Evolutionary conservation across 2,888 invertebrate species (phyloP), one percentile per base, ranked within the genome.

Genomic region (Callimorpha dominula): DNA sequence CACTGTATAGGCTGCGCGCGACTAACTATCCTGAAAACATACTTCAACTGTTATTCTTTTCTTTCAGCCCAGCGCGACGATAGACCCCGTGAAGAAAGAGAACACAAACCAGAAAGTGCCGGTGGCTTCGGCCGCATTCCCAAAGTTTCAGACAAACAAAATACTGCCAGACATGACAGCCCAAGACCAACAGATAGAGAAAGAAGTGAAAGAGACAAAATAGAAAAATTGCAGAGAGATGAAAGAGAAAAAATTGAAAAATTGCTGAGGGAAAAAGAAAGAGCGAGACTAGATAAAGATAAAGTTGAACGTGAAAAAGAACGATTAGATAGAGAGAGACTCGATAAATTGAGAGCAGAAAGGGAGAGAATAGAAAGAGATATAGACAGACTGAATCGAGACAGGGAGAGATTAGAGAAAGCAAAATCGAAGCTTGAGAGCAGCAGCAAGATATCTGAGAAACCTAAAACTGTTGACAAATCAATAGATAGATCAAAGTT

Each of bases 71-170:
- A 65, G 15, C 81, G 73, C 70, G 74, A 70, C 5, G 60, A 69
- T 46, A 82, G 70, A 68, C 74, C 60, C 4, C 64, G 50, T 20
- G 64, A 70, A 74, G 94, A 93, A 69, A 91, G 75, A 80, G 94
- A 93, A 76, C 90, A 80, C 75, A 94, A 89, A 86, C 84, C 90
- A 17, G 94, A 93, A 79, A 77, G 87, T 31, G 74, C 52, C 9
- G 0, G 83, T 72, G 89, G 90, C 12, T 91, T 94, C 78, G 93
- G 91, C 4, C 89, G 96, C 74, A 96, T 96, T 83, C 96, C 96
- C 60, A 97, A 97, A 90, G 77, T 96, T 4, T 89, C 91, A 68
- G 94, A 93, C 50, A 95, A 89, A 87, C 81, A 86, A 50, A 88
- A 81, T 60, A 86, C 76, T 75, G 68, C 80, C 20, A 92, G 87